These are phyloP conservation scores for Pomatorhinus ruficollis DNA, from an alignment of 2,113 vertebrate species.

Conservation along the genomic window DNA sequence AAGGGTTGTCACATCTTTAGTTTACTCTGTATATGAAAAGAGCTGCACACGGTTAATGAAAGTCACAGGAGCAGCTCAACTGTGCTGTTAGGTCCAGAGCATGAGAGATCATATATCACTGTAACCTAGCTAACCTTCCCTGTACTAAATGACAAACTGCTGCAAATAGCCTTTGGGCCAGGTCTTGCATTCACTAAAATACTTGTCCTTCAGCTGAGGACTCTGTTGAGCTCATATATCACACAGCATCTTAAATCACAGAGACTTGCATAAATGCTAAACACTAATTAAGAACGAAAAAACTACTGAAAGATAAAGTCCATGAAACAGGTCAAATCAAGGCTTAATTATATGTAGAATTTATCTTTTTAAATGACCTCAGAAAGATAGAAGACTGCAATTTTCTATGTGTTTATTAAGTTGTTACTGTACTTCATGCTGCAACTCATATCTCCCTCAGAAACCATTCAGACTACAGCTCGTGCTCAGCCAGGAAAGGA, in stretches of 20 bases:
- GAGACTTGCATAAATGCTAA: slow-evolving; percentile 45
- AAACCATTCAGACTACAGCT: not conserved
- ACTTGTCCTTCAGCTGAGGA: slow-evolving; percentile 72
- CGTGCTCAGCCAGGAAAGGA: not conserved
- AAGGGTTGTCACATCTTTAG: slow-evolving; percentile 7
- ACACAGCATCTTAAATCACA: slow-evolving; percentile 63
- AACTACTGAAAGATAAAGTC: slow-evolving; percentile 30
- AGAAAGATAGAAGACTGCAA: not conserved
- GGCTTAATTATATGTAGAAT: slow-evolving; percentile 29
- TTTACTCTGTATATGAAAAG: slow-evolving; percentile 44
- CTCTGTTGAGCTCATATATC: slow-evolving; percentile 62
- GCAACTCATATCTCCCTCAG: not conserved
- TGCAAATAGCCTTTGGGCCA: slow-evolving; percentile 74
- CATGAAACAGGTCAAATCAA: slow-evolving; percentile 33
- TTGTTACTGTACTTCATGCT: not conserved
- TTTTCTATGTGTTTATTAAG: not conserved
- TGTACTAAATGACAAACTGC: slow-evolving; percentile 80
- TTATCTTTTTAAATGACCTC: slow-evolving; percentile 24
- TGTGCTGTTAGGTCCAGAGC: slow-evolving; percentile 56
- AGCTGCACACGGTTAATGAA: slow-evolving; percentile 62
- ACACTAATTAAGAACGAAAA: slow-evolving; percentile 59
- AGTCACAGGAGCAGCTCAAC: slow-evolving; percentile 60
- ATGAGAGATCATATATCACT: slow-evolving; percentile 69
- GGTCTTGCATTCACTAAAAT: slow-evolving; percentile 70
- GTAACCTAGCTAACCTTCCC: slow-evolving; percentile 76